Base-by-base conservation (phyloP, 2,888 invertebrate species). In the Hypercompe scribonia region DNA sequence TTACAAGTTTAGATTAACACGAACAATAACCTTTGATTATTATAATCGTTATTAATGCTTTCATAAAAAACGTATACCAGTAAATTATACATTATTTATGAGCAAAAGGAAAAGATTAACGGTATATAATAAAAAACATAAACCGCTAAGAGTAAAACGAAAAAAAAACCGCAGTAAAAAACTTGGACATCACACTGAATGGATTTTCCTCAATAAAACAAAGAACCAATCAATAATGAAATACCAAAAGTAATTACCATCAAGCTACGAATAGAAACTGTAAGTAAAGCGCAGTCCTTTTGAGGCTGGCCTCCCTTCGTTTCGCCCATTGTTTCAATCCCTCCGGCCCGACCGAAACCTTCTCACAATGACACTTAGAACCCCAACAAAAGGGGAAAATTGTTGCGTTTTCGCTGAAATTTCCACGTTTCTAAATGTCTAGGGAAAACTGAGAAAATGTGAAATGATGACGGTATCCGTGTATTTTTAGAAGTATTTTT, bases 331-430 rank as follows among this genome's bases (percentile, higher is more conserved):
- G 85, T 84, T 83, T 83, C 63, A 79, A 77, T 70, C 81, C 75
- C 66, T 71, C 66, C 73, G 76, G 72, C 46, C 69, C 54, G 58
- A 58, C 80, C 79, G 74, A 83, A 87, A 86, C 84, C 86, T 84
- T 83, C 84, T 81, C 81, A 82, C 84, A 84, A 81, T 81, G 81
- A 81, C 82, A 78, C 77, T 78, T 78, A 78, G 81, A 75, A 80
- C 68, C 71, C 74, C 73, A 77, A 84, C 86, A 87, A 86, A 86
- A 83, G 81, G 79, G 79, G 76, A 79, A 85, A 88, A 87, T 88
- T 87, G 83, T 84, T 77, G 77, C 79, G 76, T 81, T 86, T 85
- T 77, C 75, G 78, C 75, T 71, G 72, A 80, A 82, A 71, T 81
- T 80, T 78, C 66, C 64, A 65, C 65, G 61, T 68, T 69, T 75